phyloP scores from a whole-genome alignment of 2,797 vertebrate species.

The Propithecus perrieri region DNA sequence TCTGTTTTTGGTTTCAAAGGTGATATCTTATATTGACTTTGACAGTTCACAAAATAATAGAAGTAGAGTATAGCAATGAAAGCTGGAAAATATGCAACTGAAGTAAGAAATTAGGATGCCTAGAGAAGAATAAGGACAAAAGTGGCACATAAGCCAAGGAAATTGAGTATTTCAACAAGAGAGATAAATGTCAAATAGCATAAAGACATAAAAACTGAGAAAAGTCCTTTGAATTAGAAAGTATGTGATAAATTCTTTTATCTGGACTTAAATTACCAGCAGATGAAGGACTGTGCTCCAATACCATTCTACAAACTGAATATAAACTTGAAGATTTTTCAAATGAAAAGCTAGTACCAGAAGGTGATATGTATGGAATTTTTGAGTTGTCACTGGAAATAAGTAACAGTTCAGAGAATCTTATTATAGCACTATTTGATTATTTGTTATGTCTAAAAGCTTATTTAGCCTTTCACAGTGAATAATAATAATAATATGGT shows the following conservation, averaged over 20 bases:
- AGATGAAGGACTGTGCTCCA: background rate
- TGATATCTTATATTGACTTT: slow-evolving; percentile 24
- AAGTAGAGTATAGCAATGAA: background rate
- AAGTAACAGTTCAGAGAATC: background rate
- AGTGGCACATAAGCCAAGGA: background rate
- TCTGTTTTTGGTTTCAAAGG: background rate
- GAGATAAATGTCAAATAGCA: background rate
- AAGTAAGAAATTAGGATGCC: background rate
- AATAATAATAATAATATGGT: background rate
- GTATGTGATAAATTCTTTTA: background rate
- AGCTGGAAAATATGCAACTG: background rate
- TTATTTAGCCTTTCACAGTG: background rate
- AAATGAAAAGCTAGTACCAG: background rate
- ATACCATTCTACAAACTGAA: background rate
- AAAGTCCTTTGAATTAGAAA: background rate
- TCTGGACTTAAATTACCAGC: background rate
- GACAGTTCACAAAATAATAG: background rate
- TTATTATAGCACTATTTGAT: background rate
- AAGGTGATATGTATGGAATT: background rate
- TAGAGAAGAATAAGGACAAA: background rate
- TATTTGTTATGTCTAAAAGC: background rate
- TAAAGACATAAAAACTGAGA: background rate
- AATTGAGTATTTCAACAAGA: background rate
- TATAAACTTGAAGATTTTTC: background rate
- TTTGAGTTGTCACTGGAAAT: background rate